Conservation (phyloP, 2,888 invertebrate genomes). For the Chorisops tibialis region DNA sequence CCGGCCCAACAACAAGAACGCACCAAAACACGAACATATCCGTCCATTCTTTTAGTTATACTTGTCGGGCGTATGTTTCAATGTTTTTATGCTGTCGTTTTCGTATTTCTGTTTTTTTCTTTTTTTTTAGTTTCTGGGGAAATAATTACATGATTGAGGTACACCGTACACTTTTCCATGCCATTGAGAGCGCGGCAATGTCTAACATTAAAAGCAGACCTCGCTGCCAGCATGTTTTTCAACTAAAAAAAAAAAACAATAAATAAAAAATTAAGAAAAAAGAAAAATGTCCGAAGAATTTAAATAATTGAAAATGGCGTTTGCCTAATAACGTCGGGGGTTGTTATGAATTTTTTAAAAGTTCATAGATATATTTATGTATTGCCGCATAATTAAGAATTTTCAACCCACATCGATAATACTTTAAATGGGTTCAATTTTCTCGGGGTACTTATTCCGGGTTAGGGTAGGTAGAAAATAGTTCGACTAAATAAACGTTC, state of each 20-base stretch:
- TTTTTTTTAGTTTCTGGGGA: constrained; percentile 41
- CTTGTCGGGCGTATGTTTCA: constrained; percentile 11
- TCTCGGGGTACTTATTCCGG: too few species aligned
- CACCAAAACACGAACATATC: constrained; percentile 22
- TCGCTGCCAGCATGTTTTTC: constrained; percentile 6
- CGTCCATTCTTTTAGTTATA: constrained; percentile 4
- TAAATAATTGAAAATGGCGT: constrained; percentile 38
- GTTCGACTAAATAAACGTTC: too few species aligned
- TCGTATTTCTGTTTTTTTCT: not conserved
- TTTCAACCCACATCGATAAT: too few species aligned
- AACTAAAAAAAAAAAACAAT: not conserved
- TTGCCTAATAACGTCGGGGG: constrained; percentile 29
- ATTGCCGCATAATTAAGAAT: too few species aligned
- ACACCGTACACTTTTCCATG: constrained; percentile 30
- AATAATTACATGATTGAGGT: constrained; percentile 52
- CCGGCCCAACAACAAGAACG: constrained; percentile 10
- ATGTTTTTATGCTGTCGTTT: constrained; percentile 12
- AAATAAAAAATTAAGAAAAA: not conserved
- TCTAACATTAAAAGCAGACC: constrained; percentile 14
- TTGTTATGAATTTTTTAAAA: too few species aligned
- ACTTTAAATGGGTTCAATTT: too few species aligned
- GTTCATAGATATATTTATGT: too few species aligned
- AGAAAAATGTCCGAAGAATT: constrained; percentile 28
- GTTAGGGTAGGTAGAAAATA: too few species aligned
- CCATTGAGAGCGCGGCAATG: constrained; percentile 19